Evolutionary conservation across 2,888 invertebrate genomes (phyloP), one percentile per base, ranked within the genome.

Genomic region (Neuroscelio doddi): DNA sequence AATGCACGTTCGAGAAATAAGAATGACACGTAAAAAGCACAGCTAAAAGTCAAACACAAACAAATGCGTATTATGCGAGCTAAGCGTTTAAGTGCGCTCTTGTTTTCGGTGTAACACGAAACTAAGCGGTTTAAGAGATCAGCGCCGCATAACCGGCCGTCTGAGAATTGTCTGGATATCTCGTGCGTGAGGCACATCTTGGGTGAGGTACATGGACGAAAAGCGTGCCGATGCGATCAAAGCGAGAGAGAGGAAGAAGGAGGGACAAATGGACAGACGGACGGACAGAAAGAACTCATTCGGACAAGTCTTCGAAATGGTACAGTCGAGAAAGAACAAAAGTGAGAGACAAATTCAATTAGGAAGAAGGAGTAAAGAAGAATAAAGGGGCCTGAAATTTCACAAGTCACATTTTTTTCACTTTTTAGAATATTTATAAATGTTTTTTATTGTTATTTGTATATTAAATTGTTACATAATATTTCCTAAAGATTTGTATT

Each of bases 31-130:
- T 42, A 56, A 64, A 64, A 64, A 53, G 55, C 68, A 44, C 42
- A 32, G 52, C 59, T 64, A 69, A 71, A 71, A 72, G 72, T 70
- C 59, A 68, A 75, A 74, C 71, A 74, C 79, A 80, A 80, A 81
- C 80, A 78, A 81, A 77, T 78, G 71, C 77, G 76, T 75, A 79
- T 81, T 81, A 78, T 79, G 71, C 71, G 75, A 71, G 73, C 73
- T 82, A 79, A 82, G 77, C 80, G 79, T 78, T 73, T 71, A 75
- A 82, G 80, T 79, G 80, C 77, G 78, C 77, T 82, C 78, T 80
- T 83, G 82, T 83, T 83, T 83, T 84, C 79, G 83, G 81, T 82
- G 84, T 80, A 84, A 84, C 83, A 79, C 77, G 83, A 84, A 82
- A 80, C 84, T 83, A 84, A 84, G 82, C 81, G 82, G 82, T 80